Conservation (phyloP, 2,797 vertebrate species). For the Adelosebastes latens region DNA sequence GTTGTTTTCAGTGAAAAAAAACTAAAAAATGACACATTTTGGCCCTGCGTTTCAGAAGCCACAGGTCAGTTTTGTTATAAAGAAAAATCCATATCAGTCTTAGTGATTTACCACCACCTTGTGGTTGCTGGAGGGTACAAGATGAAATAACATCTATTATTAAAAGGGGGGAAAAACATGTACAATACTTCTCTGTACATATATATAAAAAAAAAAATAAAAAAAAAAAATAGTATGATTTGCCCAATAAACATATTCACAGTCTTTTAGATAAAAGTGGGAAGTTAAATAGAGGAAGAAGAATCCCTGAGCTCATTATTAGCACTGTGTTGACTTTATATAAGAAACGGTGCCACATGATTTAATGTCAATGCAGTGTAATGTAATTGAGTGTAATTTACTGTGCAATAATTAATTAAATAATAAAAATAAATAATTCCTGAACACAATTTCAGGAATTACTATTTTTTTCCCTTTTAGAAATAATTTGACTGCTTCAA, state of each 20-base stretch:
- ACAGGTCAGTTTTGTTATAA: not conserved
- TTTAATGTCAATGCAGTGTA: not conserved
- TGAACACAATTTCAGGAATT: not conserved
- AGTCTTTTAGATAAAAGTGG: not conserved
- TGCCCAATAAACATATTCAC: not conserved
- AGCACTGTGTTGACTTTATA: not conserved
- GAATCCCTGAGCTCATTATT: not conserved
- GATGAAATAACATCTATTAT: not conserved
- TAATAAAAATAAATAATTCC: not conserved
- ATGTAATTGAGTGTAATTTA: not conserved
- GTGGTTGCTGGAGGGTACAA: constrained; percentile 45
- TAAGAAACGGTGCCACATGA: not conserved
- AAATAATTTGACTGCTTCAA: not conserved
- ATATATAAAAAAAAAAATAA: not conserved
- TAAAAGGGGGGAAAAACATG: not conserved
- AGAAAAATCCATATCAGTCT: not conserved
- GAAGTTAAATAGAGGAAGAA: not conserved
- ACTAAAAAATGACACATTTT: not conserved
- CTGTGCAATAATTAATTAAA: not conserved
- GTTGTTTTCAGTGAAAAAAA: not conserved
- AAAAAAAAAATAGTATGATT: not conserved
- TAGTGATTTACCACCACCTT: constrained; percentile 69
- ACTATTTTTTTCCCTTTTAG: not conserved
- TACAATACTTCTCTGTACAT: not conserved
- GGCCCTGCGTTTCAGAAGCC: not conserved